These are phyloP conservation scores for Zosterops japonicus DNA, from an alignment of 2,113 vertebrate species.

Conservation along the genomic window DNA sequence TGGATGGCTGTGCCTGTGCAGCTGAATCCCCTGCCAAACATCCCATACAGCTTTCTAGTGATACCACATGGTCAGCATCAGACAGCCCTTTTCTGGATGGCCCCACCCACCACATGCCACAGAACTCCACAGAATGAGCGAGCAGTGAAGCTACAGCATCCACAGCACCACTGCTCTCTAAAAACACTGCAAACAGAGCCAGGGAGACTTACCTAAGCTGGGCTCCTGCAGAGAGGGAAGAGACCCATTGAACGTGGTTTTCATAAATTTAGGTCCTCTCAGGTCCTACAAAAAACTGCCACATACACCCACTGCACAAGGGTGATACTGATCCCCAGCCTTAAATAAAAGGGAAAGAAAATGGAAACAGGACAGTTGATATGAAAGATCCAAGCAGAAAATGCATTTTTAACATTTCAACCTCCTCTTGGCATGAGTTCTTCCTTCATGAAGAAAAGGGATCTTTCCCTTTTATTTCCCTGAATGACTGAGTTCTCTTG, in stretches of 20 bases:
- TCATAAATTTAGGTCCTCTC: not conserved
- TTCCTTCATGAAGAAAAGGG: slow-evolving; percentile 36
- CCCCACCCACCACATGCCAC: not conserved
- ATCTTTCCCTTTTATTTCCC: slow-evolving; percentile 59
- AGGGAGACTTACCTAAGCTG: slow-evolving; percentile 37
- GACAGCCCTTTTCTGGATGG: not conserved
- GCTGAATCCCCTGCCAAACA: not conserved
- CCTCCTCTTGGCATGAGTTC: slow-evolving; percentile 10
- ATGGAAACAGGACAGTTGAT: not conserved
- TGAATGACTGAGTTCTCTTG: slow-evolving; percentile 65
- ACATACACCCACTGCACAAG: not conserved
- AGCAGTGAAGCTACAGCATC: not conserved
- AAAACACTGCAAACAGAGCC: not conserved
- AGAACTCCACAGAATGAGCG: not conserved
- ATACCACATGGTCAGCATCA: not conserved
- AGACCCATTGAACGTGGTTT: not conserved
- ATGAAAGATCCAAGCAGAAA: slow-evolving; percentile 54
- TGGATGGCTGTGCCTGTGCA: not conserved
- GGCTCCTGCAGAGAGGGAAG: not conserved
- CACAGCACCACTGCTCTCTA: rapidly evolving
- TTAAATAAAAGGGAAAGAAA: not conserved
- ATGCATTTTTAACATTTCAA: slow-evolving; percentile 59
- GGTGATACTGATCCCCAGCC: not conserved
- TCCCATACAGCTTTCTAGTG: not conserved
- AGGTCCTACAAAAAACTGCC: not conserved